These are phyloP conservation scores for Megathymus violae DNA, from an alignment of 1,140 invertebrate species.

Conservation along the genomic window DNA sequence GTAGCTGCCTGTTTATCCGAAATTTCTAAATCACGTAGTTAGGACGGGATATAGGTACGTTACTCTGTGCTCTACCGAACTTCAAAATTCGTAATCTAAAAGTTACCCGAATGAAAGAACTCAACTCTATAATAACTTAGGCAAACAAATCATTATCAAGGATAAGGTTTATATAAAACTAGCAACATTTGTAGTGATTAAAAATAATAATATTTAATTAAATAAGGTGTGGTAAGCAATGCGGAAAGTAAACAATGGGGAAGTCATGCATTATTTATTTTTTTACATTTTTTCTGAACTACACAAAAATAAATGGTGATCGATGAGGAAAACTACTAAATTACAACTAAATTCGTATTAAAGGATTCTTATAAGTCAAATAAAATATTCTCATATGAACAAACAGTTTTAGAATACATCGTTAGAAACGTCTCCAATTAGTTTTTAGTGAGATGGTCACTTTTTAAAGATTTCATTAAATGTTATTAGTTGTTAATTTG, in stretches of 20 bases:
- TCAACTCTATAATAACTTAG: too few relatives aligned
- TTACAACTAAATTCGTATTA: not conserved
- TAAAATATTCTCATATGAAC: slow-evolving; percentile 33
- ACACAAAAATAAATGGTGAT: not conserved
- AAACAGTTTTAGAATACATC: too few relatives aligned
- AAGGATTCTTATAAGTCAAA: not conserved
- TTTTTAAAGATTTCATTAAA: too few relatives aligned
- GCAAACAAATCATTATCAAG: slow-evolving; percentile 16
- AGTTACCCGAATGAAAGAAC: too few relatives aligned
- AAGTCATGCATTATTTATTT: not conserved
- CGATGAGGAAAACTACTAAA: not conserved
- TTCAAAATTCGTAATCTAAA: too few relatives aligned
- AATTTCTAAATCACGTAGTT: too few relatives aligned
- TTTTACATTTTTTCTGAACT: not conserved
- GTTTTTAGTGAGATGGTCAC: too few relatives aligned
- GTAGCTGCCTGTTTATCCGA: too few relatives aligned
- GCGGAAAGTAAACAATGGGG: slow-evolving; percentile 12
- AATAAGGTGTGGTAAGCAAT: slow-evolving; percentile 13
- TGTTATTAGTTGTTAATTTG: too few relatives aligned
- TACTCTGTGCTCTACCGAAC: too few relatives aligned
- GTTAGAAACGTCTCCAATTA: too few relatives aligned
- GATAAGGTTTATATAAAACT: not conserved
- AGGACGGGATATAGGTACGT: too few relatives aligned
- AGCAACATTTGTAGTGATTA: not conserved
- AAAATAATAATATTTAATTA: not conserved